Evolutionary conservation across 2,113 vertebrate species (phyloP).

Genomic region (Calidris pygmaea): DNA sequence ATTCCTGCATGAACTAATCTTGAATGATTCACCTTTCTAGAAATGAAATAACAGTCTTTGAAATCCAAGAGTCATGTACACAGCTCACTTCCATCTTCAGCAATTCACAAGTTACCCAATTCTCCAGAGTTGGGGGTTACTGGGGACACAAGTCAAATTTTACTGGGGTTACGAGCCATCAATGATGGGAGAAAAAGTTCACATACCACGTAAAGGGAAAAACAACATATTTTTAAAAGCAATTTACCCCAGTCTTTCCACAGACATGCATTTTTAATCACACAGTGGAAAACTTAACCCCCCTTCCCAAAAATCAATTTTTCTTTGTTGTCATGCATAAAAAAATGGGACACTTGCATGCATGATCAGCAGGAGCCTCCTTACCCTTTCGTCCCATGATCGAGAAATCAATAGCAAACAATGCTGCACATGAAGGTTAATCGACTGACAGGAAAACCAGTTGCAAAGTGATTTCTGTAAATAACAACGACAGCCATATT

Average conservation of each 20-base stretch:
- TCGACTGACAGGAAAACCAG: constrained; percentile 3
- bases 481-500: neutral
- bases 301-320: neutral
- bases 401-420: constrained; percentile 59
- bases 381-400: constrained; percentile 63
- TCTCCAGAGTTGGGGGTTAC: neutral
- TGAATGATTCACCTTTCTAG: neutral
- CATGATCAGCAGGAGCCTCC: constrained; percentile 42
- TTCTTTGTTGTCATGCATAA: constrained; percentile 6
- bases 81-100: neutral
- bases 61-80: neutral
- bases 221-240: neutral
- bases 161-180: fast-evolving
- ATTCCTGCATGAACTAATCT: neutral
- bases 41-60: neutral
- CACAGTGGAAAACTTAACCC: neutral
- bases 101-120: neutral
- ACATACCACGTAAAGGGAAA: neutral
- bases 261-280: neutral
- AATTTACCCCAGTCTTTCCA: neutral
- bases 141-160: too few species aligned
- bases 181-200: neutral
- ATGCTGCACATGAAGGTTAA: constrained; percentile 34
- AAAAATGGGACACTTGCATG: constrained; percentile 15
- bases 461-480: constrained; percentile 39